Evolutionary conservation across 2,113 vertebrate species (phyloP).

Genomic region (Aramus guarauna): DNA sequence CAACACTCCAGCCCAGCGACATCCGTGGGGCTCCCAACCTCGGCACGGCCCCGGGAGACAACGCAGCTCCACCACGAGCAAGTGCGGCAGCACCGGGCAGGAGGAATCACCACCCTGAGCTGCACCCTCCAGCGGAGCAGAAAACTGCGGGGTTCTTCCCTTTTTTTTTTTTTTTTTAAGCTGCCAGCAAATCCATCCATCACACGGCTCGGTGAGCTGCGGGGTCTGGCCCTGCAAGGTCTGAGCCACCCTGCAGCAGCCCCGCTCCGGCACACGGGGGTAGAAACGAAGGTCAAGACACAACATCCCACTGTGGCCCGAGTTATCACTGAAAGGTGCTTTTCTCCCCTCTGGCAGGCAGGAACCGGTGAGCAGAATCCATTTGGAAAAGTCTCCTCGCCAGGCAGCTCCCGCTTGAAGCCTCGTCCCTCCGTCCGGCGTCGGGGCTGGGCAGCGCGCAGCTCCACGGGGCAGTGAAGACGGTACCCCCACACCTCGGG

Average conservation of each 20-base stretch:
- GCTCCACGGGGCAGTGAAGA: fast-evolving
- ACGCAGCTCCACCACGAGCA: fast-evolving
- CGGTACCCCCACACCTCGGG: neutral
- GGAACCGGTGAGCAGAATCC: neutral
- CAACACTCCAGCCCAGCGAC: neutral
- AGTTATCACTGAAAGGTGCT: fast-evolving
- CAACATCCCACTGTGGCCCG: neutral
- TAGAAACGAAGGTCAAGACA: fast-evolving
- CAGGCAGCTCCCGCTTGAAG: neutral
- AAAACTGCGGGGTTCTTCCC: neutral
- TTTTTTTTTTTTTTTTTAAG: neutral
- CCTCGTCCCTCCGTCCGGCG: fast-evolving
- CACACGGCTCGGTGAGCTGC: fast-evolving
- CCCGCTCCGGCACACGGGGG: fast-evolving
- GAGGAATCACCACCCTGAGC: neutral
- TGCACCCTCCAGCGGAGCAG: neutral
- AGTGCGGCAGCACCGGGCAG: neutral
- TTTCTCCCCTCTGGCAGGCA: neutral
- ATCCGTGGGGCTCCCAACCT: fast-evolving
- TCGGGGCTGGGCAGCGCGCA: neutral
- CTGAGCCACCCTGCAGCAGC: fast-evolving
- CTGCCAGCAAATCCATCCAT: neutral
- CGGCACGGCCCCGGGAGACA: neutral
- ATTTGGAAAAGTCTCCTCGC: fast-evolving
- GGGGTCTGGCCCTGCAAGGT: fast-evolving